These are phyloP conservation scores for Melanotaenia parkinsoni DNA, from an alignment of 2,797 vertebrate genomes.

Conservation along the genomic window DNA sequence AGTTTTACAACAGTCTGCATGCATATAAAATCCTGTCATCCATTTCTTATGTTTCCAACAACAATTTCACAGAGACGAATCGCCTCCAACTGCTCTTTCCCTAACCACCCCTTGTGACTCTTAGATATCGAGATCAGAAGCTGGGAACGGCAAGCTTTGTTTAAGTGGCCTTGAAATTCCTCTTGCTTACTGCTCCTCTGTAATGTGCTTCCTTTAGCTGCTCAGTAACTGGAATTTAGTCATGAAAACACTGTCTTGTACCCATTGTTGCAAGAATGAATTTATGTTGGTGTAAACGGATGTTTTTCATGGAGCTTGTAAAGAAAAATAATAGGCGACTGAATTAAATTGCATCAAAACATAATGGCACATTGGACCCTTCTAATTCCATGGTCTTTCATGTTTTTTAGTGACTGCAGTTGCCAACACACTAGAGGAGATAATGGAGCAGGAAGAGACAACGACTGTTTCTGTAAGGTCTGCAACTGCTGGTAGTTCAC, in stretches of 20 bases:
- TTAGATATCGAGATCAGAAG: constrained; percentile 58
- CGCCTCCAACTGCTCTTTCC: constrained; percentile 39
- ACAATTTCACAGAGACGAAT: constrained; percentile 42
- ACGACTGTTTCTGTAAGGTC: constrained; percentile 54
- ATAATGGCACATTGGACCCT: not conserved
- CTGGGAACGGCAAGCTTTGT: constrained; percentile 54
- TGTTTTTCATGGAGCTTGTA: not conserved
- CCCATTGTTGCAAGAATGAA: not conserved
- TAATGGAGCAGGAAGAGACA: constrained; percentile 90
- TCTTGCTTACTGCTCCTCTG: constrained; percentile 59
- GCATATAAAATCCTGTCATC: constrained; percentile 7
- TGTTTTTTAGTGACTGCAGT: constrained; percentile 70
- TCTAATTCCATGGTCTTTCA: not conserved
- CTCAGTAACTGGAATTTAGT: constrained; percentile 50
- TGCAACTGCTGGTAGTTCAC: constrained; percentile 56
- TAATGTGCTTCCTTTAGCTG: constrained; percentile 55
- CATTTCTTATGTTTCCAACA: constrained; percentile 35
- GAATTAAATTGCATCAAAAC: not conserved
- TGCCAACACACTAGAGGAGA: constrained; percentile 86
- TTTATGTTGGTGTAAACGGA: not conserved
- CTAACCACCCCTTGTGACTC: constrained; percentile 25
- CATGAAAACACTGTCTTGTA: constrained; percentile 4
- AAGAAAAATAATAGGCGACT: not conserved
- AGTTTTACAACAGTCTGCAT: constrained; percentile 22
- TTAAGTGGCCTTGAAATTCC: constrained; percentile 67